These are phyloP conservation scores for Drosophila leontia DNA, from an alignment of 1,140 invertebrate genomes.

Conservation along the genomic window DNA sequence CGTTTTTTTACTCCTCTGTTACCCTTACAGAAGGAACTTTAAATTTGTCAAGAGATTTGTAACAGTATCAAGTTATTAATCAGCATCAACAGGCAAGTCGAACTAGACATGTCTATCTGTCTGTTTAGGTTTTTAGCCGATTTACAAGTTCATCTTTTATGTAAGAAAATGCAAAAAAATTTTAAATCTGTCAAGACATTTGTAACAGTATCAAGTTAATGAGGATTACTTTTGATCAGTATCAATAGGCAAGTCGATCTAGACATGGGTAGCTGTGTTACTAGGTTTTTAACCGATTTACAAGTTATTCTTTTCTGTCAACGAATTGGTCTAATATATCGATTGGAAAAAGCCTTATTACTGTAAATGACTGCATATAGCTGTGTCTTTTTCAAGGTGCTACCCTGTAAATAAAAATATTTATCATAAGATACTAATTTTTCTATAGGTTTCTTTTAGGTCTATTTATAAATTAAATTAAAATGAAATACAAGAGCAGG, in stretches of 20 bases:
- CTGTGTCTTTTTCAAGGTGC: background rate
- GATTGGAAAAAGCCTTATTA: too few species aligned
- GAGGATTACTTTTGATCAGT: background rate
- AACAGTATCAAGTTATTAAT: background rate
- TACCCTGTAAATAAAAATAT: background rate
- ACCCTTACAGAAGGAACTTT: background rate
- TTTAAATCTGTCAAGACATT: background rate
- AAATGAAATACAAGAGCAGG: too few species aligned
- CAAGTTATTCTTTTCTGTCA: background rate
- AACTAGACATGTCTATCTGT: background rate
- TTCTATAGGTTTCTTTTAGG: too few species aligned
- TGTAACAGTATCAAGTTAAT: background rate
- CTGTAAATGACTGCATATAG: background rate
- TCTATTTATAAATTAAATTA: too few species aligned
- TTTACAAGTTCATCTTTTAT: too few species aligned
- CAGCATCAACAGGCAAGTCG: too few species aligned
- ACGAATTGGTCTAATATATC: too few species aligned
- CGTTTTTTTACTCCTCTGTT: constrained; percentile 1
- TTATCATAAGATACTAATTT: too few species aligned
- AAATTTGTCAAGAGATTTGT: background rate
- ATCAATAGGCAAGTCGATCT: background rate
- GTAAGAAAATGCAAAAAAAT: too few species aligned
- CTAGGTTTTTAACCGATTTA: background rate
- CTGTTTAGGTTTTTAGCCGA: background rate
- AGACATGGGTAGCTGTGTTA: background rate